These are phyloP conservation scores for Odontocerum albicorne DNA, from an alignment of 2,888 invertebrate species.

Conservation along the genomic window DNA sequence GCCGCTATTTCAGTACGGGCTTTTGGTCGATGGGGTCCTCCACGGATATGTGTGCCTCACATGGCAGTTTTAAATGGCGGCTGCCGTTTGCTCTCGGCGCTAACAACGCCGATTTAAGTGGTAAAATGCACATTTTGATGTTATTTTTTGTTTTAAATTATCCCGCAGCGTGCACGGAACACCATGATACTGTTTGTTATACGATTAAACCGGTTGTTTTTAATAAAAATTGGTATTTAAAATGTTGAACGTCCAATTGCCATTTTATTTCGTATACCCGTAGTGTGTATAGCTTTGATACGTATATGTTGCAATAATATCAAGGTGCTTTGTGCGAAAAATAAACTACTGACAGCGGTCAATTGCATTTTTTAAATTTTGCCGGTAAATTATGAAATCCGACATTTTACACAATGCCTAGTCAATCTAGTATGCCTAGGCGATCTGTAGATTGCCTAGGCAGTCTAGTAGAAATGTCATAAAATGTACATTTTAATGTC, in stretches of 20 bases:
- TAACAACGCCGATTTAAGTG: constrained; percentile 12
- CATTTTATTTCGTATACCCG: constrained; percentile 24
- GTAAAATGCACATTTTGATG: constrained; percentile 21
- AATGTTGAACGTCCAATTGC: constrained; percentile 20
- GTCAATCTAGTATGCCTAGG: too few relatives aligned
- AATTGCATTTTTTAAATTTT: neutral
- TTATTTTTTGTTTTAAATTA: constrained; percentile 14
- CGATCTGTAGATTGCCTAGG: too few relatives aligned
- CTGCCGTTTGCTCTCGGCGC: constrained; percentile 21
- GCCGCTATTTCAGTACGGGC: constrained; percentile 35
- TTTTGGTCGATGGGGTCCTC: constrained; percentile 36
- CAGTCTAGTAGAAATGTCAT: too few relatives aligned
- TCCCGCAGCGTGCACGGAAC: neutral
- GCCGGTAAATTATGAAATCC: too few relatives aligned
- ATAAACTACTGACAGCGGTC: neutral
- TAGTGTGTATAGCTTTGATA: neutral
- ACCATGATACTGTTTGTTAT: constrained; percentile 5
- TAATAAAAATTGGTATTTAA: constrained; percentile 11
- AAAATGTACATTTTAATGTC: too few relatives aligned
- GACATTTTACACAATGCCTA: too few relatives aligned
- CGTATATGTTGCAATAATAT: constrained; percentile 8
- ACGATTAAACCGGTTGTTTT: constrained; percentile 1
- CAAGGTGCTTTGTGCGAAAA: constrained; percentile 7
- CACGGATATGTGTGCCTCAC: constrained; percentile 31
- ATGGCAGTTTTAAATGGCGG: constrained; percentile 32